These are phyloP conservation scores for Diachrysia chrysitis DNA, from an alignment of 2,888 invertebrate species.

Conservation along the genomic window DNA sequence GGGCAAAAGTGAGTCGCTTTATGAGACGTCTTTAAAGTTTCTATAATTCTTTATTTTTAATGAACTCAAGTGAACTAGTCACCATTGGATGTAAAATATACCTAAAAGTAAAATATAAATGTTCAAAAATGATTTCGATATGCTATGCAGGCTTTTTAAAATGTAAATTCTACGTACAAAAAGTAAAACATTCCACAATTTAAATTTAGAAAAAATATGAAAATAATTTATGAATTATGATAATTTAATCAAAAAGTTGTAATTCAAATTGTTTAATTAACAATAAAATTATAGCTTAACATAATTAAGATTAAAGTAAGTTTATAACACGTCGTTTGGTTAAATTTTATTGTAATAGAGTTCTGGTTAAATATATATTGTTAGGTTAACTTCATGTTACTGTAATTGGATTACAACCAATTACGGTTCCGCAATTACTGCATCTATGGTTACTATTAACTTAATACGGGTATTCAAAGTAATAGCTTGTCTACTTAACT, in stretches of 20 bases:
- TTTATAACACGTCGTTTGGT: constrained; percentile 11
- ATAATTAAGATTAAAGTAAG: constrained; percentile 10
- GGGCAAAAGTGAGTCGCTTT: too few relatives aligned
- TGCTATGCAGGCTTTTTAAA: too few relatives aligned
- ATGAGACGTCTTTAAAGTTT: too few relatives aligned
- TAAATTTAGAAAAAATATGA: background rate
- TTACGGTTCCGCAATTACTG: background rate
- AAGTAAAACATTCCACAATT: too few relatives aligned
- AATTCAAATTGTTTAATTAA: background rate
- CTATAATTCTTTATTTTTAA: too few relatives aligned
- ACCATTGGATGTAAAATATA: too few relatives aligned
- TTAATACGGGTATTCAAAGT: constrained; percentile 1
- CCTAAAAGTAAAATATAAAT: too few relatives aligned
- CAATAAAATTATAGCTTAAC: constrained; percentile 1
- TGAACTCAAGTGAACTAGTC: too few relatives aligned
- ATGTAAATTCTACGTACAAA: too few relatives aligned
- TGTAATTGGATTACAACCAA: constrained; percentile 9
- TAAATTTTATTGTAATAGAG: background rate
- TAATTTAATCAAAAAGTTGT: background rate
- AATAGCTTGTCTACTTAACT: background rate
- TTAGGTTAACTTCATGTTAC: background rate
- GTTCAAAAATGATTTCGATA: too few relatives aligned
- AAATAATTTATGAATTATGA: constrained; percentile 4
- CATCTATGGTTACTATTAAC: background rate
- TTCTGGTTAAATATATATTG: constrained; percentile 12